Evolutionary conservation across 1,140 invertebrate genomes (phyloP).

Genomic region (Whitmania pigra): DNA sequence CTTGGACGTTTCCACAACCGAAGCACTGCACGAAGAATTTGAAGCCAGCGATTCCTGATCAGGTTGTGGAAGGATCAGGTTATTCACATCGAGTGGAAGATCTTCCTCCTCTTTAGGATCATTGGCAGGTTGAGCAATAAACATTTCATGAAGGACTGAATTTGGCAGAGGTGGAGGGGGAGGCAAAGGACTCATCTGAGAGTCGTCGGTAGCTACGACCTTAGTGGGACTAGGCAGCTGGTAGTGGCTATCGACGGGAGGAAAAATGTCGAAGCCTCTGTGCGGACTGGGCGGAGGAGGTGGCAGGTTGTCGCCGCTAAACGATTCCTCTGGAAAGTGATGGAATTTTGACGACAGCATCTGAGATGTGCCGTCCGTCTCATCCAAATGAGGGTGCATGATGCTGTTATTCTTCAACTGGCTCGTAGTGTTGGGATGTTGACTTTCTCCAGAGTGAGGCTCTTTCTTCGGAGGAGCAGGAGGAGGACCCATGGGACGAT

Average conservation of each 20-base stretch:
- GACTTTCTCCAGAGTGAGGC: not conserved
- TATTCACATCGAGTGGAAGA: not conserved
- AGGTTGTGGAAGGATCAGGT: not conserved
- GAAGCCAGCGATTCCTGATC: not conserved
- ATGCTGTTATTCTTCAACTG: not conserved
- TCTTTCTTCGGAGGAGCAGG: constrained; percentile 4
- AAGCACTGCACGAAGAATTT: constrained; percentile 4
- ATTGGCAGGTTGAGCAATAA: not conserved
- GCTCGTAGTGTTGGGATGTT: not conserved
- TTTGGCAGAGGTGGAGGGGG: constrained; percentile 4
- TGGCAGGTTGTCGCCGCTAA: no score
- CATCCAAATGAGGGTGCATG: not conserved
- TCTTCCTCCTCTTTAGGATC: not conserved
- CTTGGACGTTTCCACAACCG: not conserved
- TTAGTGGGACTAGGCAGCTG: not conserved
- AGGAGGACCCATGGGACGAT: not conserved
- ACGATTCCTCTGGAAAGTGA: not conserved
- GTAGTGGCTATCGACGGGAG: not conserved
- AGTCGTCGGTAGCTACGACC: not conserved
- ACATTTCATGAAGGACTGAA: not conserved
- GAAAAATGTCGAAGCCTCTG: not conserved
- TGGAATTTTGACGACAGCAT: not conserved
- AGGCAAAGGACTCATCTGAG: not conserved
- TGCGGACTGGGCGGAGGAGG: not conserved
- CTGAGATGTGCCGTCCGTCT: not conserved